Percentiles rank a stretch among this genome's conserved stretches.
phyloP scores from a whole-genome alignment of 2,888 invertebrate genomes.

The Aquatica leii region DNA sequence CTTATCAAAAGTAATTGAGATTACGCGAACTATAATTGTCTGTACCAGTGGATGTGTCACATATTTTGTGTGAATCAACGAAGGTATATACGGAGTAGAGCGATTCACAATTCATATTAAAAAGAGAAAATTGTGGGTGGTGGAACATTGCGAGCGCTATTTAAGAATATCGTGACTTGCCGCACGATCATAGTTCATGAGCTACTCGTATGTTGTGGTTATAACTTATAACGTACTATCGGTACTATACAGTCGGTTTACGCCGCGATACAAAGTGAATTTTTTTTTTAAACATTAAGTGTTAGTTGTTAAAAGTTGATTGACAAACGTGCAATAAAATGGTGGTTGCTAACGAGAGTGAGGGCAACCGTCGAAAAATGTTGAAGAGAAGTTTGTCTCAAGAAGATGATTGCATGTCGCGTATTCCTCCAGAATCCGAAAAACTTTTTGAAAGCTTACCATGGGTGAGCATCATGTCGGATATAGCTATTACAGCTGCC shows the following conservation, averaged over 20 bases:
- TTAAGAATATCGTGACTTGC: slow-evolving; percentile 31
- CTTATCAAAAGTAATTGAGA: slow-evolving; percentile 20
- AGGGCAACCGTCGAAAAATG: slow-evolving; percentile 48
- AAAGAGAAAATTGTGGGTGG: slow-evolving; percentile 22
- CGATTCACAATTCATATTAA: slow-evolving; percentile 30
- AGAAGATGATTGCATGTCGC: slow-evolving; percentile 48
- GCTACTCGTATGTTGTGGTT: slow-evolving; percentile 6
- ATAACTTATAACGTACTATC: no score
- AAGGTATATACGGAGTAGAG: slow-evolving; percentile 17
- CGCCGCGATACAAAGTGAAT: slow-evolving; percentile 7
- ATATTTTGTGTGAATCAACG: slow-evolving; percentile 26
- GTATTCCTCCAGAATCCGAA: slow-evolving; percentile 57
- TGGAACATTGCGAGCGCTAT: slow-evolving; percentile 22
- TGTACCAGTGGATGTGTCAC: slow-evolving; percentile 17
- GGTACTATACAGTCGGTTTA: background rate
- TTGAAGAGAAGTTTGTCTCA: slow-evolving; percentile 50
- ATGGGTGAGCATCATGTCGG: slow-evolving; percentile 59
- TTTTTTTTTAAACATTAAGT: slow-evolving; percentile 10
- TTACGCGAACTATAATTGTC: slow-evolving; percentile 17
- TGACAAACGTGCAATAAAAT: slow-evolving; percentile 6
- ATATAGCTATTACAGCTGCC: slow-evolving; percentile 57
- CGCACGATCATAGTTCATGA: slow-evolving; percentile 19
- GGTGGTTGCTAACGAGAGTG: slow-evolving; percentile 49
- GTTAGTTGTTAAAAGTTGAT: background rate
- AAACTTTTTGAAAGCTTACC: slow-evolving; percentile 56